These are phyloP conservation scores for Teinopalpus imperialis DNA, from an alignment of 2,888 invertebrate genomes.

Conservation along the genomic window DNA sequence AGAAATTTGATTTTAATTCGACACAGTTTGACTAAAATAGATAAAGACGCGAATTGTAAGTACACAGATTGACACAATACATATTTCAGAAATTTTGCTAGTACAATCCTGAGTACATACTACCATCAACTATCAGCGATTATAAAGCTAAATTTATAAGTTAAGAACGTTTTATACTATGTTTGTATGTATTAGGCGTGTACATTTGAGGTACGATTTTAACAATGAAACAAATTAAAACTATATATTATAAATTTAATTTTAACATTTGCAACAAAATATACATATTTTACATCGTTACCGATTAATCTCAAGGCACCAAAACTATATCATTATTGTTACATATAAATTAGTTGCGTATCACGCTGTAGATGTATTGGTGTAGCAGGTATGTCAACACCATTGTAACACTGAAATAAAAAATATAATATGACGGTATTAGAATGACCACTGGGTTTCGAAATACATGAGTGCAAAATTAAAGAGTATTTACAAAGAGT, in stretches of 20 bases:
- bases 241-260: slow-evolving; percentile 23
- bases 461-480: background rate
- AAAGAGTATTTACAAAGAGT: slow-evolving; percentile 20
- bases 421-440: slow-evolving; percentile 37
- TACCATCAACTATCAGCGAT: too few relatives aligned
- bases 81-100: too few relatives aligned
- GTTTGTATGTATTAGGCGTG: too few relatives aligned
- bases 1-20: too few relatives aligned
- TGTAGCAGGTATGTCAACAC: slow-evolving; percentile 71
- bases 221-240: slow-evolving; percentile 1
- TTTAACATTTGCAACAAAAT: slow-evolving; percentile 15
- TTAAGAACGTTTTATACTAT: too few relatives aligned
- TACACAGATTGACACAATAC: too few relatives aligned
- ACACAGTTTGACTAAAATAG: too few relatives aligned
- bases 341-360: slow-evolving; percentile 36
- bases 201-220: too few relatives aligned
- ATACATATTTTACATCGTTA: slow-evolving; percentile 18
- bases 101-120: too few relatives aligned
- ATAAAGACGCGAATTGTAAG: too few relatives aligned
- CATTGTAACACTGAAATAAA: slow-evolving; percentile 70
- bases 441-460: slow-evolving; percentile 23
- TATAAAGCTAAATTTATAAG: too few relatives aligned
- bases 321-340: slow-evolving; percentile 26
- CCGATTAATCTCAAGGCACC: slow-evolving; percentile 30
- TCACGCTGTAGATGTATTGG: slow-evolving; percentile 60